Evolutionary conservation across 2,888 invertebrate genomes (phyloP).

Genomic region (Crocallis elinguaria): DNA sequence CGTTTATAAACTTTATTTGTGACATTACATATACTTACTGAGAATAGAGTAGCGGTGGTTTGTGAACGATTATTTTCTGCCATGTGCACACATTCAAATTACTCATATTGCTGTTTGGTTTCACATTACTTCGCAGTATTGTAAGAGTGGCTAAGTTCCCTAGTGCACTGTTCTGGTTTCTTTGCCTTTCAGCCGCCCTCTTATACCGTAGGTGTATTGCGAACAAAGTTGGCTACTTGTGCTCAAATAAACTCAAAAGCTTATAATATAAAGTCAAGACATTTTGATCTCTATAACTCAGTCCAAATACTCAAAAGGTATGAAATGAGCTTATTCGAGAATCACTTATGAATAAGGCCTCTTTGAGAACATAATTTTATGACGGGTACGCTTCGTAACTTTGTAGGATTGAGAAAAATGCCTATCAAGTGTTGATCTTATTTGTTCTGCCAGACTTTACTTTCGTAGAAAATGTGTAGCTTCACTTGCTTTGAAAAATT

Average conservation of each 20-base stretch:
- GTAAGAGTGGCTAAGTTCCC: too few species aligned
- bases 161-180: too few species aligned
- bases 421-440: neutral
- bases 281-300: neutral
- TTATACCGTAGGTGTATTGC: too few species aligned
- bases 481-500: neutral
- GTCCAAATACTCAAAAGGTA: neutral
- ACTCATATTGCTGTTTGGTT: too few species aligned
- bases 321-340: neutral
- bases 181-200: too few species aligned
- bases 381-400: neutral
- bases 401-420: neutral
- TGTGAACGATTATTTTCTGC: too few species aligned
- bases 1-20: too few species aligned
- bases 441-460: neutral
- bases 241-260: conserved; percentile 8
- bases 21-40: too few species aligned
- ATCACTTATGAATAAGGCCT: neutral
- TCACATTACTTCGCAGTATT: too few species aligned
- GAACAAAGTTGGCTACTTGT: too few species aligned
- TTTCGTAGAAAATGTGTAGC: neutral
- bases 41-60: too few species aligned
- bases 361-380: neutral
- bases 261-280: neutral
- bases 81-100: too few species aligned